Percentiles rank a stretch among this genome's conserved stretches.
Conservation (phyloP, 2,797 vertebrate genomes). For the Naso thynnoides region DNA sequence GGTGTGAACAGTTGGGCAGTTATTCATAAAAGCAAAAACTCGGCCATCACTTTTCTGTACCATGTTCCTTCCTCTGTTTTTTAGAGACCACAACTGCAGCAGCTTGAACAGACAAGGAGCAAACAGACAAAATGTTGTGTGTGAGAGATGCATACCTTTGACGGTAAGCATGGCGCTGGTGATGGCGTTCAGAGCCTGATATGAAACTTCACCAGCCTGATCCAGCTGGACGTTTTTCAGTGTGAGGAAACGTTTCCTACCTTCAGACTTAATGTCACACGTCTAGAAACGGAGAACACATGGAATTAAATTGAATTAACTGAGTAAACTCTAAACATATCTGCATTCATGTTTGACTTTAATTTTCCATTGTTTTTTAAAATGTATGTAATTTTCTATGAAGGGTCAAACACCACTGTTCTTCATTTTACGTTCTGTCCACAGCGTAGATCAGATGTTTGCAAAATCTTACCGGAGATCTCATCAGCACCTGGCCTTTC, state of each 20-base stretch:
- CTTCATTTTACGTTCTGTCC: too few relatives aligned
- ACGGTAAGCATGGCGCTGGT: slow-evolving; percentile 94
- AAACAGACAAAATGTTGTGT: rapidly evolving
- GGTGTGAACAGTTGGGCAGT: slow-evolving; percentile 61
- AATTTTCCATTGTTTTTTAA: too few relatives aligned
- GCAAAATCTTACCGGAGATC: slow-evolving; percentile 87
- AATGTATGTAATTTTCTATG: too few relatives aligned
- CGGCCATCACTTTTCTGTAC: slow-evolving; percentile 32
- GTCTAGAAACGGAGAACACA: slow-evolving; percentile 81
- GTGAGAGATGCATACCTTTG: slow-evolving; percentile 82
- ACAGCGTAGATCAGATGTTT: neutral
- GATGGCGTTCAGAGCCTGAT: slow-evolving; percentile 93
- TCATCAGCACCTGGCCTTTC: slow-evolving; percentile 90
- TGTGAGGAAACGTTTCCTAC: slow-evolving; percentile 92
- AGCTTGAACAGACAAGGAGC: neutral
- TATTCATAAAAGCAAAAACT: slow-evolving; percentile 49
- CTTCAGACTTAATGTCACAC: slow-evolving; percentile 94
- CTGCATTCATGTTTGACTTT: too few relatives aligned
- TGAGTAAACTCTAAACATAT: too few relatives aligned
- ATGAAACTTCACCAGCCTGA: slow-evolving; percentile 96
- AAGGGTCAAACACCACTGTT: too few relatives aligned
- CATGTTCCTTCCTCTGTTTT: neutral
- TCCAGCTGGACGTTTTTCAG: slow-evolving; percentile 95
- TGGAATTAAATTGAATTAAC: neutral
- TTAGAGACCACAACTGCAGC: slow-evolving; percentile 11